These are phyloP conservation scores for Nycticebus coucang DNA, from an alignment of 2,113 vertebrate genomes.

Conservation along the genomic window DNA sequence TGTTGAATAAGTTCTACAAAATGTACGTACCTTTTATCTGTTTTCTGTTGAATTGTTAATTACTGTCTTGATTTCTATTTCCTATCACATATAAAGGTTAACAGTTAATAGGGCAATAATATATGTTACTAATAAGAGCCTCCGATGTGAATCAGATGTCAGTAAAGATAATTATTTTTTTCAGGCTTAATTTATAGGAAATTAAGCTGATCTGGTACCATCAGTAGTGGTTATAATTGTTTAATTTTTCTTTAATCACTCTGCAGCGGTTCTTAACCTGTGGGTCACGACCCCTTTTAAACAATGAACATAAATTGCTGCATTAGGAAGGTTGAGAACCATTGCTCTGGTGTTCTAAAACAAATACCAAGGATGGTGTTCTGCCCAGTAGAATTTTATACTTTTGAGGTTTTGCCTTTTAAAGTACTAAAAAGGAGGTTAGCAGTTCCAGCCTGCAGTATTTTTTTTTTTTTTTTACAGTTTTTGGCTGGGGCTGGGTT, in stretches of 20 bases:
- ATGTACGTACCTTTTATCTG: background rate
- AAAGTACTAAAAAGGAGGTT: background rate
- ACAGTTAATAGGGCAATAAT: background rate
- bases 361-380: background rate
- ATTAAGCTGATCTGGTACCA: background rate
- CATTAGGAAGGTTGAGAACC: too few relatives aligned
- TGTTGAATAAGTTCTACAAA: constrained; percentile 21
- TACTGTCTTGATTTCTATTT: constrained; percentile 31
- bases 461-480: background rate
- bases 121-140: background rate
- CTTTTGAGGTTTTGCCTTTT: background rate
- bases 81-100: background rate
- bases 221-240: background rate
- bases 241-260: background rate
- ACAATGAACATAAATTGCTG: too few relatives aligned
- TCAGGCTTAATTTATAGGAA: constrained; percentile 21
- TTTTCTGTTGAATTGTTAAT: constrained; percentile 34
- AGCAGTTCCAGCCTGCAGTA: background rate
- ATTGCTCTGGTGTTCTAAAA: background rate
- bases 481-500: too few relatives aligned
- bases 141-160: background rate
- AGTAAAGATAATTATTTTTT: constrained; percentile 17
- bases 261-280: too few relatives aligned
- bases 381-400: background rate
- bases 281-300: too few relatives aligned